phyloP scores from a whole-genome alignment of 2,888 invertebrate species.

The Allophyes oxyacanthae region DNA sequence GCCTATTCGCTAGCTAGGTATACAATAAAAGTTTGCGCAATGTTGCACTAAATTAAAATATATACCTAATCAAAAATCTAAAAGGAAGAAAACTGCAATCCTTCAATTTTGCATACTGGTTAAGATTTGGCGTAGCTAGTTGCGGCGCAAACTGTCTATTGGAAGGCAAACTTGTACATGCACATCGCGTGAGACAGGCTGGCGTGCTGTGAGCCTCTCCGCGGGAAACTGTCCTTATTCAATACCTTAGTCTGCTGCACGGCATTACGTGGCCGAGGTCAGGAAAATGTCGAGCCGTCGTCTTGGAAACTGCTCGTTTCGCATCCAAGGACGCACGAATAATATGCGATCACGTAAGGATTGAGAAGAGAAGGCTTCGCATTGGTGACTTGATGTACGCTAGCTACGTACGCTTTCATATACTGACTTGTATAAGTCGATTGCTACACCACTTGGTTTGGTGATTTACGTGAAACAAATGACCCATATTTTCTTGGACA shows the following conservation, averaged over 20 bases:
- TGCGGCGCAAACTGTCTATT: slow-evolving; percentile 6
- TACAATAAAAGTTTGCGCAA: too few relatives aligned
- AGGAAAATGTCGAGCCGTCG: slow-evolving; percentile 66
- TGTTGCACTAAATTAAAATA: too few relatives aligned
- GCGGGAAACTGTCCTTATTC: slow-evolving; percentile 59
- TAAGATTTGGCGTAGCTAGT: slow-evolving; percentile 5
- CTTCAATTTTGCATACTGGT: slow-evolving; percentile 12
- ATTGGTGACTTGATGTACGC: not conserved
- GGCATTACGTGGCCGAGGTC: slow-evolving; percentile 64
- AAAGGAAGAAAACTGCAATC: not conserved
- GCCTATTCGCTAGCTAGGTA: too few relatives aligned
- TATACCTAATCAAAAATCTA: not conserved
- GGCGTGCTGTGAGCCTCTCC: slow-evolving; percentile 48
- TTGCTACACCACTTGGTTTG: not conserved
- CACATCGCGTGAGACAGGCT: slow-evolving; percentile 51
- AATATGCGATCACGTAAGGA: slow-evolving; percentile 15
- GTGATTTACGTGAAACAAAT: not conserved
- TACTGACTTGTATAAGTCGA: not conserved
- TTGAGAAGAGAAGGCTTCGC: not conserved
- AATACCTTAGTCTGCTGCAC: slow-evolving; percentile 37
- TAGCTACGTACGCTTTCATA: not conserved
- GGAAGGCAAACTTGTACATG: slow-evolving; percentile 17
- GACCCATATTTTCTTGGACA: not conserved
- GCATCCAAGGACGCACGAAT: slow-evolving; percentile 54
- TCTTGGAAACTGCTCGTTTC: slow-evolving; percentile 65